Evolutionary conservation across 1,140 invertebrate genomes (phyloP).

Genomic region (Aphidius gifuensis): DNA sequence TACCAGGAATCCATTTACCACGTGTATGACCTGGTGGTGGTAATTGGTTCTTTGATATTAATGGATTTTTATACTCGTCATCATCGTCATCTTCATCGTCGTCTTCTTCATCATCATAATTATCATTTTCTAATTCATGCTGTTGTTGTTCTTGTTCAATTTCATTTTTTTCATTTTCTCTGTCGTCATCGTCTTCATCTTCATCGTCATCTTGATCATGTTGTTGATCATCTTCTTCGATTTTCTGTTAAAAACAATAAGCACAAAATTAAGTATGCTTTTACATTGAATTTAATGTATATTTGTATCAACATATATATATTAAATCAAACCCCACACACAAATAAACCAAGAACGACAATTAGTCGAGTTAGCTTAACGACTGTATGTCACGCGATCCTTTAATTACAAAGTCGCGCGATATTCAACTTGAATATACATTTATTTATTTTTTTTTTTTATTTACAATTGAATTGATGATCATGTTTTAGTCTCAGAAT

Average conservation of each 20-base stretch:
- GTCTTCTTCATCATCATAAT: conserved; percentile 11
- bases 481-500: too few species aligned
- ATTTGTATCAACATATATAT: conserved; percentile 4
- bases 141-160: not conserved
- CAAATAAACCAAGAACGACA: conserved; percentile 30
- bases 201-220: not conserved
- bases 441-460: too few species aligned
- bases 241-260: conserved; percentile 33
- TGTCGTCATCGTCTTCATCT: conserved; percentile 33
- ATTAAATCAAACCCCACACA: conserved; percentile 1
- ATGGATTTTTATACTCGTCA: conserved; percentile 39
- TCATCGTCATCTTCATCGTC: conserved; percentile 26
- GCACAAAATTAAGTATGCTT: not conserved
- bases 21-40: conserved; percentile 68
- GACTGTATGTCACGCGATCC: conserved; percentile 34
- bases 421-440: too few species aligned
- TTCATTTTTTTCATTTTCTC: conserved; percentile 16
- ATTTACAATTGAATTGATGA: too few species aligned
- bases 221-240: conserved; percentile 29
- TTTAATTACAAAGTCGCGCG: conserved; percentile 32
- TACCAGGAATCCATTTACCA: conserved; percentile 74
- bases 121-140: conserved; percentile 38
- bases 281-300: conserved; percentile 15
- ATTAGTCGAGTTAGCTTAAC: conserved; percentile 35
- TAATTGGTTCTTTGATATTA: conserved; percentile 37